phyloP scores from a whole-genome alignment of 2,797 vertebrate genomes.

The Streptopelia turtur region DNA sequence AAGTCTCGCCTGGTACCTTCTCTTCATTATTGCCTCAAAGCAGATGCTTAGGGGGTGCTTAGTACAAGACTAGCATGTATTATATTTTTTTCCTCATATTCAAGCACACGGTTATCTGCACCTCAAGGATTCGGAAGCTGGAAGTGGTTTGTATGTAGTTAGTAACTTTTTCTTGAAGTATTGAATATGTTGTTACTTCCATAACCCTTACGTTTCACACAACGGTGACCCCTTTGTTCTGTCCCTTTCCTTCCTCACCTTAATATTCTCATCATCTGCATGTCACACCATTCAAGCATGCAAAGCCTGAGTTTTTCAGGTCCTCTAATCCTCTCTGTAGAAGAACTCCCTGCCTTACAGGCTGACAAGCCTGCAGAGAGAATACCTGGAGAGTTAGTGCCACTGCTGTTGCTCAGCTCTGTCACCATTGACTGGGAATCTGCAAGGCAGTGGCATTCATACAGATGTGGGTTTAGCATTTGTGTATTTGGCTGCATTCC shows the following conservation, averaged over 20 bases:
- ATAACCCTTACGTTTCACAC: rapidly evolving
- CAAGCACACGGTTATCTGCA: not conserved
- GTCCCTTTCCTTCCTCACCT: not conserved
- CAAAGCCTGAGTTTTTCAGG: not conserved
- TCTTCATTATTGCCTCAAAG: not conserved
- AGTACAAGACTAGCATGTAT: not conserved
- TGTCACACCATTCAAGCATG: not conserved
- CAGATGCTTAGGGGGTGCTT: not conserved
- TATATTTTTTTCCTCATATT: not conserved
- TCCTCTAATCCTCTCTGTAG: not conserved
- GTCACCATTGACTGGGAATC: not conserved
- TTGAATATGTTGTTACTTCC: not conserved
- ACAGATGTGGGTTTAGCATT: not conserved
- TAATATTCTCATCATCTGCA: not conserved
- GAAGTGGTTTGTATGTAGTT: not conserved
- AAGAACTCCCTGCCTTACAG: not conserved
- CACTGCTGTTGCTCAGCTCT: not conserved
- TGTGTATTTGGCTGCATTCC: not conserved
- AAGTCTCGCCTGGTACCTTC: not conserved
- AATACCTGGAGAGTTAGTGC: not conserved
- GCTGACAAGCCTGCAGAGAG: not conserved
- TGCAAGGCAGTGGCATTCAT: not conserved
- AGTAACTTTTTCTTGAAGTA: not conserved
- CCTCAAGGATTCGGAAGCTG: not conserved
- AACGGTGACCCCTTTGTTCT: not conserved